Evolutionary conservation across 2,113 vertebrate genomes (phyloP).

Genomic region (Mobula hypostoma): DNA sequence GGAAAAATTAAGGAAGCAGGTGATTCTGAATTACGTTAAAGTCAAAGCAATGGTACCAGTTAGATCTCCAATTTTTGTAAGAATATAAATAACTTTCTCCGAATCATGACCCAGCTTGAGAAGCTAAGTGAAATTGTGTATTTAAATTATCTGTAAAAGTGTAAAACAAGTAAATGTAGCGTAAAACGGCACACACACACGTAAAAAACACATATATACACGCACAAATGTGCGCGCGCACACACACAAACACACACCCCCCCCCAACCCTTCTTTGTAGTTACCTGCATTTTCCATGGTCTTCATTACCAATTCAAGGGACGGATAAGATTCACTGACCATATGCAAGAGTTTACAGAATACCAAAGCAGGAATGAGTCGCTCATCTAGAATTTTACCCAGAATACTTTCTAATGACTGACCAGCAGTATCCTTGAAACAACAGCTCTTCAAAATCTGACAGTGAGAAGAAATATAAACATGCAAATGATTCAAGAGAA

Average conservation of each 20-base stretch:
- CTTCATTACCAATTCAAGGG: slow-evolving; percentile 52
- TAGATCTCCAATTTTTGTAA: background rate
- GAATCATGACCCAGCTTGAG: background rate
- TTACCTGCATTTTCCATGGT: slow-evolving; percentile 55
- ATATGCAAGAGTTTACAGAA: slow-evolving; percentile 57
- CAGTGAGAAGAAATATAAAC: background rate
- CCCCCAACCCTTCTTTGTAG: slow-evolving; percentile 26
- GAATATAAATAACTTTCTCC: background rate
- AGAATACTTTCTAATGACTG: slow-evolving; percentile 50
- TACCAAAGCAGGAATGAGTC: slow-evolving; percentile 46
- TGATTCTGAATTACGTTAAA: background rate
- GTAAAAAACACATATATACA: too few species aligned
- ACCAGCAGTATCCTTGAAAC: slow-evolving; percentile 45
- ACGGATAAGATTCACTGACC: slow-evolving; percentile 46
- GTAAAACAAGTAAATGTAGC: background rate
- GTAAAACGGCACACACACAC: background rate
- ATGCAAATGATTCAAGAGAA: slow-evolving; percentile 43
- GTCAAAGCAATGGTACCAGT: background rate
- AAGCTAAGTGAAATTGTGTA: background rate
- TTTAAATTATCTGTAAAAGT: background rate
- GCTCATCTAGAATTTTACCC: slow-evolving; percentile 48
- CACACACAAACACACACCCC: too few species aligned
- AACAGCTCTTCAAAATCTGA: slow-evolving; percentile 49
- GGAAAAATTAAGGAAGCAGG: background rate
- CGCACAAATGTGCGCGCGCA: too few species aligned